Conservation (phyloP, 1,140 invertebrate genomes). For the Pentalonia nigronervosa region DNA sequence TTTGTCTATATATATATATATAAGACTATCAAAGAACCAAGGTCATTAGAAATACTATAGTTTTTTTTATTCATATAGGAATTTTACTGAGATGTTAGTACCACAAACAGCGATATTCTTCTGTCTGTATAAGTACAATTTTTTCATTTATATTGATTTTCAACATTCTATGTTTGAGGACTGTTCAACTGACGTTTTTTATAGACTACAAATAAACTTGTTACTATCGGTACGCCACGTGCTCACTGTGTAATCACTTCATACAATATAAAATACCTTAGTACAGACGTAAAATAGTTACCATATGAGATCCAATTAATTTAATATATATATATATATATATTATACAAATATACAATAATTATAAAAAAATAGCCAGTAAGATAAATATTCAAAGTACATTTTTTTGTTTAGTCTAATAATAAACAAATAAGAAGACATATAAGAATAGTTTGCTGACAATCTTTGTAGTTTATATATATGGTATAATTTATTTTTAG, state of each 20-base stretch:
- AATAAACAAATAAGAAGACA: background rate
- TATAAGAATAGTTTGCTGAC: background rate
- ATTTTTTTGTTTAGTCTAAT: background rate
- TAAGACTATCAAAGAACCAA: too few relatives aligned
- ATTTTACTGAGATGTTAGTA: background rate
- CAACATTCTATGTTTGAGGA: background rate
- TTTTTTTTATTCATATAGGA: background rate
- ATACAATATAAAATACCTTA: too few relatives aligned
- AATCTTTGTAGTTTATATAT: background rate
- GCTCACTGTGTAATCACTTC: background rate
- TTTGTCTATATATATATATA: background rate
- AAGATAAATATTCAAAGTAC: background rate
- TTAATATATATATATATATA: background rate
- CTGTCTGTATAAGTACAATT: background rate
- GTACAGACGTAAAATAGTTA: background rate
- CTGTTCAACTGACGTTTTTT: background rate
- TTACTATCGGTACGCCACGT: slow-evolving; percentile 41
- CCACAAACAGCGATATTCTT: background rate
- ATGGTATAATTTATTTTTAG: background rate
- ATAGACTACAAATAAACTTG: slow-evolving; percentile 12
- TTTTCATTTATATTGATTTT: slow-evolving; percentile 26
- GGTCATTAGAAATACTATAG: background rate
- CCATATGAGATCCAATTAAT: background rate
- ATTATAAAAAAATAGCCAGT: too few relatives aligned
- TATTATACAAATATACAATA: too few relatives aligned